phyloP scores from a whole-genome alignment of 92 coral and sea anemone genomes.

The Porites lobata region DNA sequence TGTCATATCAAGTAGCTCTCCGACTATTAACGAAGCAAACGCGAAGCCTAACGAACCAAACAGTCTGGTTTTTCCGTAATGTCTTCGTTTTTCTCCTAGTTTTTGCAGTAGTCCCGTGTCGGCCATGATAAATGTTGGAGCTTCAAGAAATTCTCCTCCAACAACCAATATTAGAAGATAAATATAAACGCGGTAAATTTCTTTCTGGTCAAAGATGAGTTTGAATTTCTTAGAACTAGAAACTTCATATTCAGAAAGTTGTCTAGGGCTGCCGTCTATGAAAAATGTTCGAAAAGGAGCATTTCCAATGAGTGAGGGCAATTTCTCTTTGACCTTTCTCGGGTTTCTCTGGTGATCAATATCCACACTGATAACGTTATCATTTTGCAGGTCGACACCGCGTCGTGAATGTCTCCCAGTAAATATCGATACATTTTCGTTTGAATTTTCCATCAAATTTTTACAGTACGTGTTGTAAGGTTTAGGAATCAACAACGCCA shows the following conservation, averaged over 20 bases:
- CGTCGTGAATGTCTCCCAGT: neutral
- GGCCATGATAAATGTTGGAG: slow-evolving; percentile 93
- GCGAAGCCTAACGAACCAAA: slow-evolving; percentile 96
- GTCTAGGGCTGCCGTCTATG: neutral
- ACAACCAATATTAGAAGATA: slow-evolving; percentile 83
- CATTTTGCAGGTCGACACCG: neutral
- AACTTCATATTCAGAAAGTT: slow-evolving; percentile 4
- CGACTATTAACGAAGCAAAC: slow-evolving; percentile 91
- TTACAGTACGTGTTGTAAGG: slow-evolving; percentile 87
- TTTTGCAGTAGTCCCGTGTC: slow-evolving; percentile 95
- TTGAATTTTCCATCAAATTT: slow-evolving; percentile 3
- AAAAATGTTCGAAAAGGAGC: slow-evolving; percentile 19
- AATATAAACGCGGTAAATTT: slow-evolving; percentile 73
- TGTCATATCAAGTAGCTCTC: slow-evolving; percentile 90
- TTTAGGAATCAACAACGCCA: slow-evolving; percentile 87
- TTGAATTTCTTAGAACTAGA: slow-evolving; percentile 7
- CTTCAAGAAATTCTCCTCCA: slow-evolving; percentile 93
- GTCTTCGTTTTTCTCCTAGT: slow-evolving; percentile 84
- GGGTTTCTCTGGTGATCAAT: neutral
- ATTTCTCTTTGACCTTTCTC: neutral
- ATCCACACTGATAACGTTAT: neutral
- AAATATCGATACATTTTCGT: neutral
- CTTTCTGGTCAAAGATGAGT: slow-evolving; percentile 78
- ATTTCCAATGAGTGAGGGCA: neutral
- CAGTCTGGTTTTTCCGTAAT: slow-evolving; percentile 95